Evolutionary conservation across 2,888 invertebrate genomes (phyloP).

Genomic region (Ochropacha duplaris): DNA sequence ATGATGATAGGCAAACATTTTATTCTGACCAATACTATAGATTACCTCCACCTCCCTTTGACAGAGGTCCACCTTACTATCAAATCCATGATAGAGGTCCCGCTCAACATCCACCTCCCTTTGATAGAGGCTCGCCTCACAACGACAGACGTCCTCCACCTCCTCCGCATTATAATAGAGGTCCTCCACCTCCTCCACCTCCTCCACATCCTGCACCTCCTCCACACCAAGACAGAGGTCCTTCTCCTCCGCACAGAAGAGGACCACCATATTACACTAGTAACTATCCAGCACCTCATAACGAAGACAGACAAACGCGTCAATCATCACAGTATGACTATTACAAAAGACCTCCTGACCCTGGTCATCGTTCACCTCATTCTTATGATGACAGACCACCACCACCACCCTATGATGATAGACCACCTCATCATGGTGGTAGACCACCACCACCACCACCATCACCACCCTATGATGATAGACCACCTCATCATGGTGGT

Average conservation of each 20-base stretch:
- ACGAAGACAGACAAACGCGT: constrained; percentile 8
- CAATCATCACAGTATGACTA: constrained; percentile 10
- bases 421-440: constrained; percentile 4
- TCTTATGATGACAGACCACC: constrained; percentile 10
- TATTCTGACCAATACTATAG: constrained; percentile 9
- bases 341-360: background rate
- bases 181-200: constrained; percentile 18
- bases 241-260: constrained; percentile 1
- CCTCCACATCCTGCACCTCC: constrained; percentile 10
- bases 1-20: constrained; percentile 7
- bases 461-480: constrained; percentile 9
- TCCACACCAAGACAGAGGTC: constrained; percentile 3
- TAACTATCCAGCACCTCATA: constrained; percentile 5
- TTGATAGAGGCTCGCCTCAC: background rate
- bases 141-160: constrained; percentile 5
- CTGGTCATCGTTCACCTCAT: constrained; percentile 8
- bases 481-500: constrained; percentile 10
- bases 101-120: constrained; percentile 12
- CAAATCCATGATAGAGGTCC: constrained; percentile 14
- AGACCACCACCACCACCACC: constrained; percentile 16
- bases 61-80: constrained; percentile 9
- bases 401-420: constrained; percentile 10
- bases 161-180: constrained; percentile 15
- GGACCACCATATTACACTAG: constrained; percentile 8
- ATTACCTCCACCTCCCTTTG: background rate